Evolutionary conservation across 2,113 vertebrate genomes (phyloP).

Genomic region (Fulica atra): DNA sequence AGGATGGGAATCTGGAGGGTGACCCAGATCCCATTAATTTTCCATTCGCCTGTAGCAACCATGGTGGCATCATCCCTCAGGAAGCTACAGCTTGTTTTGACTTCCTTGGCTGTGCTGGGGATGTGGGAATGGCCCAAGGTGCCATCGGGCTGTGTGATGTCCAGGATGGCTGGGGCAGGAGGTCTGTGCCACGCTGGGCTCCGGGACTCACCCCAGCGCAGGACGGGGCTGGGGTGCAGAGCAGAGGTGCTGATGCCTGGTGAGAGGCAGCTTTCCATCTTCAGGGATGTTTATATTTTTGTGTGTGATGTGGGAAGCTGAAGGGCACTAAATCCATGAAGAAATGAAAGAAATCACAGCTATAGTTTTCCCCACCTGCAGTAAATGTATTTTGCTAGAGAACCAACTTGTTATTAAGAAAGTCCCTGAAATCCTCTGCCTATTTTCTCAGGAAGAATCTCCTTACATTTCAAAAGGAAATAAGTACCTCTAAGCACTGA

Average conservation of each 20-base stretch:
- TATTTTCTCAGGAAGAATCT: conserved; percentile 1
- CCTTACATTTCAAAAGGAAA: not conserved
- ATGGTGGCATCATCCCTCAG: not conserved
- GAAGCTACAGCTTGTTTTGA: not conserved
- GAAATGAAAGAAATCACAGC: not conserved
- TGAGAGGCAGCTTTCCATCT: not conserved
- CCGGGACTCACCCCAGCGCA: accelerated
- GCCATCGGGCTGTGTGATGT: accelerated
- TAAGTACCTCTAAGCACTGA: not conserved
- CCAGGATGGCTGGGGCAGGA: not conserved
- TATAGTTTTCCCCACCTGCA: not conserved
- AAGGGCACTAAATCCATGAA: not conserved
- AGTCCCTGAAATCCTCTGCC: not conserved
- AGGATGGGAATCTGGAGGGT: not conserved
- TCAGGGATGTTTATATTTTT: not conserved
- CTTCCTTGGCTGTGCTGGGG: not conserved
- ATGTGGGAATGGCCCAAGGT: not conserved
- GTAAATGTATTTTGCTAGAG: not conserved
- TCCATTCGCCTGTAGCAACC: not conserved
- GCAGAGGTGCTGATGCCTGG: not conserved
- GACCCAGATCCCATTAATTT: not conserved
- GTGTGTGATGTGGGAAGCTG: not conserved
- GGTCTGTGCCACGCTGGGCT: accelerated
- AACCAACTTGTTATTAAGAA: not conserved
- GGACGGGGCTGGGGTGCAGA: not conserved